Conservation (phyloP, 1,140 invertebrate species). For the Microplitis demolitor region DNA sequence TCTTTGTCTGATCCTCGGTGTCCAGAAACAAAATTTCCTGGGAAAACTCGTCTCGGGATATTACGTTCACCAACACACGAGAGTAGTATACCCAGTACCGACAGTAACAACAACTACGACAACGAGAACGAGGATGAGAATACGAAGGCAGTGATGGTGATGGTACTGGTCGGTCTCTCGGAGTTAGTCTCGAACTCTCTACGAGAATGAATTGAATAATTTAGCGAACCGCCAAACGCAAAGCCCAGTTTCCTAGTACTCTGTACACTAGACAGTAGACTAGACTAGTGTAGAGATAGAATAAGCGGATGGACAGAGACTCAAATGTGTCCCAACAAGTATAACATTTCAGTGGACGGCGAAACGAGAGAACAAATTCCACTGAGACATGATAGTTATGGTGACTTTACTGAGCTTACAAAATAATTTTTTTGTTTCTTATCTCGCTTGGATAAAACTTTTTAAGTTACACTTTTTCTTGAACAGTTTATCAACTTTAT, state of each 20-base stretch:
- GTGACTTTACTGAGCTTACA: neutral
- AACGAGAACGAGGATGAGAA: too few species aligned
- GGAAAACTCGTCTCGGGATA: conserved; percentile 2
- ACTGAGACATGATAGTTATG: neutral
- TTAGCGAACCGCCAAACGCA: conserved; percentile 32
- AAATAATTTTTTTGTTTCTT: conserved; percentile 3
- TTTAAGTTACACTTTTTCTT: neutral
- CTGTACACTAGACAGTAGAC: neutral
- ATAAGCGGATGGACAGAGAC: neutral
- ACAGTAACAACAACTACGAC: too few species aligned
- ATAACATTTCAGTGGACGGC: neutral
- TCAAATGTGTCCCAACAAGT: neutral
- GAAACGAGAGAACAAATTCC: neutral
- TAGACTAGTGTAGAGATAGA: neutral
- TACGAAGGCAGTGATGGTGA: neutral
- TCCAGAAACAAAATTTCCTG: neutral
- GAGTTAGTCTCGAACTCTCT: conserved; percentile 30
- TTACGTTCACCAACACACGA: neutral
- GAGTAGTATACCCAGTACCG: neutral
- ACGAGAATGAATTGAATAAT: conserved; percentile 47
- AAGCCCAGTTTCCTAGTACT: conserved; percentile 30
- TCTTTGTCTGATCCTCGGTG: too few species aligned
- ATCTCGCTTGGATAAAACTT: neutral
- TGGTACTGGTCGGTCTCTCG: neutral
- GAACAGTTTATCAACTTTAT: neutral